Conservation (phyloP, 2,797 vertebrate species). For the Periparus ater region DNA sequence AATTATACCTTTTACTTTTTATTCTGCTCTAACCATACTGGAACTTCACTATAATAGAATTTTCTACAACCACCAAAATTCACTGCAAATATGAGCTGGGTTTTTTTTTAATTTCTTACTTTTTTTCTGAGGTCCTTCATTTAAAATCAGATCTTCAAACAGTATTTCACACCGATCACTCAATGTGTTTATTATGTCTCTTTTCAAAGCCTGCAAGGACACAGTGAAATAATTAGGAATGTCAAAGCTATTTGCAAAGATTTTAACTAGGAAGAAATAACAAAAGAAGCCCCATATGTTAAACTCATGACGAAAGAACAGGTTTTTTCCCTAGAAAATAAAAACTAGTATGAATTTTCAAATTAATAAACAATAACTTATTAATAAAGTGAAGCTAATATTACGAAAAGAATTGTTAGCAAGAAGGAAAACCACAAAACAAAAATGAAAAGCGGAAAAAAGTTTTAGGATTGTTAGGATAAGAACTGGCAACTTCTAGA, state of each 20-base stretch:
- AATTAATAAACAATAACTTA: neutral
- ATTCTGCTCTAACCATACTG: neutral
- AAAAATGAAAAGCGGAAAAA: neutral
- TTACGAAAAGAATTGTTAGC: neutral
- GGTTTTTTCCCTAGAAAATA: neutral
- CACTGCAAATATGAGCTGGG: neutral
- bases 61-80: neutral
- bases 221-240: neutral
- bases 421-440: neutral
- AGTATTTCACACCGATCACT: conserved; percentile 88
- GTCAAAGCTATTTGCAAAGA: neutral
- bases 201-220: conserved; percentile 85
- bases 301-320: neutral
- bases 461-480: neutral
- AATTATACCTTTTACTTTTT: neutral
- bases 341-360: neutral
- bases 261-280: neutral
- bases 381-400: neutral
- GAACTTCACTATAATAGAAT: neutral
- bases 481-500: neutral
- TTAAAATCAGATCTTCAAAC: conserved; percentile 87
- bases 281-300: neutral
- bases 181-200: conserved; percentile 89
- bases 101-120: conserved; percentile 65
- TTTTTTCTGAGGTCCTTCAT: conserved; percentile 75